A percentile compares a stretch with the other conserved stretches of the same genome.
These are phyloP conservation scores for Formica aserva DNA, from an alignment of 2,888 invertebrate genomes.

Conservation along the genomic window DNA sequence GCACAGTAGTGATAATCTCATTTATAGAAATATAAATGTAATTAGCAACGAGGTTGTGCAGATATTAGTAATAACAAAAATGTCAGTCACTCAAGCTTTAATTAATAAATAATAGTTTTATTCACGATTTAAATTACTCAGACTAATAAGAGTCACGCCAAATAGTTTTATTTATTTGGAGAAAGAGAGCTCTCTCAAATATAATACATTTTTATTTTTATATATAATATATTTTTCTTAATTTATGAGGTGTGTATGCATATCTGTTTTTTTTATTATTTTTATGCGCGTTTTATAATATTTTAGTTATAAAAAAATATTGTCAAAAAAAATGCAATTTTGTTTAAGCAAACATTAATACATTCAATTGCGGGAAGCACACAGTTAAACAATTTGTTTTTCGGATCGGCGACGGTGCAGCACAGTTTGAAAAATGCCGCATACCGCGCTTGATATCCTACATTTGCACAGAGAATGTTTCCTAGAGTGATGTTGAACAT, in stretches of 20 bases:
- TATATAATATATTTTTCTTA: not conserved
- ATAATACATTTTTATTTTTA: not conserved
- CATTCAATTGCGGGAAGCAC: not conserved
- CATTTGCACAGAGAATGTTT: conserved; percentile 45
- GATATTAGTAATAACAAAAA: not conserved
- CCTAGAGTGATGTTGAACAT: conserved; percentile 45
- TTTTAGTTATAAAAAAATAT: conserved; percentile 12
- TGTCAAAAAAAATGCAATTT: not conserved
- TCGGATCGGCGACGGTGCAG: not conserved
- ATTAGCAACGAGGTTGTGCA: not conserved
- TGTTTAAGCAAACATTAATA: conserved; percentile 9
- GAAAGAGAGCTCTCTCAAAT: too few species aligned
- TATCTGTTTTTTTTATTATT: not conserved
- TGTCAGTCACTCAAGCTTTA: not conserved
- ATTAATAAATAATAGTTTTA: not conserved
- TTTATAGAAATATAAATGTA: not conserved
- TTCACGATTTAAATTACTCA: not conserved
- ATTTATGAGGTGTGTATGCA: not conserved
- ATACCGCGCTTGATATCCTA: conserved; percentile 7
- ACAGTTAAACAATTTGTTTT: conserved; percentile 29
- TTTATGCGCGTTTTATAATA: not conserved
- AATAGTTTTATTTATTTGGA: conserved; percentile 9
- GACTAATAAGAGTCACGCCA: not conserved
- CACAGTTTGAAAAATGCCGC: conserved; percentile 40
- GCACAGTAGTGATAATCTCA: not conserved